Percentiles rank a stretch among this genome's conserved stretches.
These are phyloP conservation scores for Gryllus bimaculatus DNA, from an alignment of 1,140 invertebrate genomes.

Conservation along the genomic window DNA sequence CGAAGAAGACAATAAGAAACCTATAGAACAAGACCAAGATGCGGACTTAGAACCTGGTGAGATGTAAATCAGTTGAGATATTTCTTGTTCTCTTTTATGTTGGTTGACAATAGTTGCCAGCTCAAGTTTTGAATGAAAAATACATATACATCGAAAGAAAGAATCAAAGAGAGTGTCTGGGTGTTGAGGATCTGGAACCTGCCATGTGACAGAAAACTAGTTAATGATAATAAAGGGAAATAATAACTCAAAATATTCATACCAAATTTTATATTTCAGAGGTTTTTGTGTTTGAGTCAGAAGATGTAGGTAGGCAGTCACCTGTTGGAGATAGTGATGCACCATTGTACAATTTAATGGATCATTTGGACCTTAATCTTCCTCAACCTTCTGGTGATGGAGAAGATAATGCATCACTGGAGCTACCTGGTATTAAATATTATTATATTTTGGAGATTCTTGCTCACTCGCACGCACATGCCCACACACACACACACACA, in stretches of 20 bases:
- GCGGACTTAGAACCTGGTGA: slow-evolving; percentile 30
- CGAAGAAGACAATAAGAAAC: slow-evolving; percentile 22
- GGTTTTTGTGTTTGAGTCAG: slow-evolving; percentile 48
- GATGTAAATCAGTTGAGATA: neutral
- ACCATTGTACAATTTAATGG: slow-evolving; percentile 31
- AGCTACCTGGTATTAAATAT: slow-evolving; percentile 8
- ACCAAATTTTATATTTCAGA: slow-evolving; percentile 29
- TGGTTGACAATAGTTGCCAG: too few relatives aligned
- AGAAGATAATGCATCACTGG: slow-evolving; percentile 17
- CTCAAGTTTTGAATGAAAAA: too few relatives aligned
- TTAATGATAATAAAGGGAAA: too few relatives aligned
- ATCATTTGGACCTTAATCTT: slow-evolving; percentile 32
- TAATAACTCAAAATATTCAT: too few relatives aligned
- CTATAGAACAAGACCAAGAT: slow-evolving; percentile 25
- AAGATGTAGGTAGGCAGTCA: slow-evolving; percentile 33
- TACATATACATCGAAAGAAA: too few relatives aligned
- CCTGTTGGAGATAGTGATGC: slow-evolving; percentile 19
- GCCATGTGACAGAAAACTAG: too few relatives aligned
- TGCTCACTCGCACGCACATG: too few relatives aligned
- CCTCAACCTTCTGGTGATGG: slow-evolving; percentile 13
- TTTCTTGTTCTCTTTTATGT: too few relatives aligned
- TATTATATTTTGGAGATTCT: neutral
- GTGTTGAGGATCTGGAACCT: too few relatives aligned
- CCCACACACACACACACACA: too few relatives aligned
- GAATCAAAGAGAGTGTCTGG: too few relatives aligned